These are phyloP conservation scores for Furcifer pardalis DNA, from an alignment of 2,797 vertebrate genomes.

Conservation along the genomic window DNA sequence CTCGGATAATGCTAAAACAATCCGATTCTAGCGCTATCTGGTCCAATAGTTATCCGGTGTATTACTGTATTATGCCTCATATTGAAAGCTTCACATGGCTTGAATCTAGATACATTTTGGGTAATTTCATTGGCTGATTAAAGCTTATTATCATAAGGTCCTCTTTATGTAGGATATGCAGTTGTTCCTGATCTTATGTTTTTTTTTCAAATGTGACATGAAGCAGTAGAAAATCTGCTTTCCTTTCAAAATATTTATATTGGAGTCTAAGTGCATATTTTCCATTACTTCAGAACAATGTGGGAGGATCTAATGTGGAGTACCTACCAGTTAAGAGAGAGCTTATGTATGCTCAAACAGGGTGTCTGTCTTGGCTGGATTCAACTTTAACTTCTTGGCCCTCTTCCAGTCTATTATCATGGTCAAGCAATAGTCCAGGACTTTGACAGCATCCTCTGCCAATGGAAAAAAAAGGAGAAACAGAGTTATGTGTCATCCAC, in stretches of 20 bases:
- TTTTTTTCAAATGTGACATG: neutral
- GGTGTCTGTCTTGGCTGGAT: no score
- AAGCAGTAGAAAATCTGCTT: neutral
- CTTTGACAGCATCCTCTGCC: no score
- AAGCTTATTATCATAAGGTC: neutral
- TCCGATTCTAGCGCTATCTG: no score
- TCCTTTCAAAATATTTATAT: neutral
- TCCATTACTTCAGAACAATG: neutral
- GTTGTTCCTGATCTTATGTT: neutral
- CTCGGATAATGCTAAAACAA: no score
- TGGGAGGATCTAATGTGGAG: neutral
- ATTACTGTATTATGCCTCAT: neutral
- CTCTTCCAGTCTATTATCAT: no score
- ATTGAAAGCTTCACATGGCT: neutral
- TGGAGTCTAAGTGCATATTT: neutral
- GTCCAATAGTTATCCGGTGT: no score
- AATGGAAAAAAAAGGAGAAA: no score
- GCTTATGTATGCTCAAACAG: no score
- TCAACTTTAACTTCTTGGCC: no score
- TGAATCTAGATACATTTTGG: neutral
- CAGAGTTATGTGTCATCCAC: no score
- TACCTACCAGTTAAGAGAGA: no score
- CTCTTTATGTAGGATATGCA: neutral
- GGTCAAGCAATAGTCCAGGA: no score
- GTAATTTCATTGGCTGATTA: neutral